A percentile compares a stretch with the other conserved stretches of the same genome.
Evolutionary conservation across 2,797 vertebrate species (phyloP).

Genomic region (Myotis vivesi): DNA sequence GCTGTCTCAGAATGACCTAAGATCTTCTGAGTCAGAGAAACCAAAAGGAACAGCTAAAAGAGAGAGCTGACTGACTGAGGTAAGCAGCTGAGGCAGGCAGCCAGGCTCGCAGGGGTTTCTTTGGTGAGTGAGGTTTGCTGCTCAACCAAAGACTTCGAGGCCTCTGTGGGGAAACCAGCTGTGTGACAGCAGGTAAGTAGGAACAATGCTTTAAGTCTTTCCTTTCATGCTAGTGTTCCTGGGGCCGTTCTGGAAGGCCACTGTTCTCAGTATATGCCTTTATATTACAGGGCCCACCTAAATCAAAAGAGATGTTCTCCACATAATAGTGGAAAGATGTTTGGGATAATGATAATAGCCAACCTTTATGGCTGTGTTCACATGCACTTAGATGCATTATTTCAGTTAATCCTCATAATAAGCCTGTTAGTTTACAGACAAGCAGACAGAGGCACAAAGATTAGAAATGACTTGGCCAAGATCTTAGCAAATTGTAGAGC

Average conservation of each 20-base stretch:
- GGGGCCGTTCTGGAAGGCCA: not conserved
- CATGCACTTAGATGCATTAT: not conserved
- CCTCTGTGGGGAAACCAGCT: not conserved
- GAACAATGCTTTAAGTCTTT: not conserved
- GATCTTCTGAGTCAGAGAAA: slow-evolving; percentile 69
- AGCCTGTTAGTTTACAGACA: not conserved
- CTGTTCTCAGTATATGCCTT: not conserved
- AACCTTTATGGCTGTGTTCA: not conserved
- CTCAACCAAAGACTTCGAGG: not conserved
- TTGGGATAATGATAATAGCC: not conserved
- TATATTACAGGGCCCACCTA: not conserved
- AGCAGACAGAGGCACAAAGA: not conserved
- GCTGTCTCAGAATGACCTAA: slow-evolving; percentile 71
- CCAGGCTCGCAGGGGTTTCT: not conserved
- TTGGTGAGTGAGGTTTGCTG: not conserved
- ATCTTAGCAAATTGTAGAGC: not conserved
- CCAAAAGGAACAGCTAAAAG: slow-evolving; percentile 62
- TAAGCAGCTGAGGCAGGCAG: not conserved
- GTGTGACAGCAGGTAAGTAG: slow-evolving; percentile 57
- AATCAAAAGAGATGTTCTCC: not conserved
- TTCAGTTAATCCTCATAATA: not conserved
- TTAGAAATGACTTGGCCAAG: not conserved
- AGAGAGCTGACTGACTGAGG: not conserved
- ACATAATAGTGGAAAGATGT: not conserved
- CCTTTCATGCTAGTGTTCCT: not conserved